Evolutionary conservation across 2,888 invertebrate species (phyloP).

Genomic region (Orthosia cruda): DNA sequence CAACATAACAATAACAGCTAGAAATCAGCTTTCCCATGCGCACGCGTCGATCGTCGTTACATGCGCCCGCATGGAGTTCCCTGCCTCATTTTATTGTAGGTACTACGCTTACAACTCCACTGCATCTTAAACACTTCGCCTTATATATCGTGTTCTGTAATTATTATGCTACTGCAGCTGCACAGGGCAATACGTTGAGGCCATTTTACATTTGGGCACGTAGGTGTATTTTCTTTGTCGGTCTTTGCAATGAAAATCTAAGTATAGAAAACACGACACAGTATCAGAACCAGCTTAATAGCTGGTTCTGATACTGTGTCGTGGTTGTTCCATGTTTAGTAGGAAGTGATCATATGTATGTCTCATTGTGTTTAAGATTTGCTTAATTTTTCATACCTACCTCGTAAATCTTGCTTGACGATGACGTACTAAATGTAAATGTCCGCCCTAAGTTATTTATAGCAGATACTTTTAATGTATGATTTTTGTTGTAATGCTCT

Average conservation of each 20-base stretch:
- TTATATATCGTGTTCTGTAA: conserved; percentile 53
- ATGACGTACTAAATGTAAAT: too few species aligned
- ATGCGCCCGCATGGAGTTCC: conserved; percentile 85
- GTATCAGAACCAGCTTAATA: neutral
- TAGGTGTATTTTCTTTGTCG: conserved; percentile 16
- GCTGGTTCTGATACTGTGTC: too few species aligned
- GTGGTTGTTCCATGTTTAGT: neutral
- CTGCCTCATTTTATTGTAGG: conserved; percentile 73
- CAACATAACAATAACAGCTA: conserved; percentile 27
- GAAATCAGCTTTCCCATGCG: conserved; percentile 65
- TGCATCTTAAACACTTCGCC: conserved; percentile 64
- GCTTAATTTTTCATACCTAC: too few species aligned
- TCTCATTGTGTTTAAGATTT: too few species aligned
- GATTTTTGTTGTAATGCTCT: too few species aligned
- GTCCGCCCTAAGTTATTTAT: too few species aligned
- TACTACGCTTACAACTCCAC: conserved; percentile 59
- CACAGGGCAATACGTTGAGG: conserved; percentile 45
- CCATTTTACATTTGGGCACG: conserved; percentile 30
- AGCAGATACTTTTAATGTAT: too few species aligned
- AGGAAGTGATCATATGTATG: too few species aligned
- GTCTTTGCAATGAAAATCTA: neutral
- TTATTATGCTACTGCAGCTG: conserved; percentile 60
- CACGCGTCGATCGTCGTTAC: conserved; percentile 69
- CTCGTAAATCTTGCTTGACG: too few species aligned
- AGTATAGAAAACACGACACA: neutral